These are phyloP conservation scores for Pedetes capensis DNA, from an alignment of 2,113 vertebrate species.

Conservation along the genomic window DNA sequence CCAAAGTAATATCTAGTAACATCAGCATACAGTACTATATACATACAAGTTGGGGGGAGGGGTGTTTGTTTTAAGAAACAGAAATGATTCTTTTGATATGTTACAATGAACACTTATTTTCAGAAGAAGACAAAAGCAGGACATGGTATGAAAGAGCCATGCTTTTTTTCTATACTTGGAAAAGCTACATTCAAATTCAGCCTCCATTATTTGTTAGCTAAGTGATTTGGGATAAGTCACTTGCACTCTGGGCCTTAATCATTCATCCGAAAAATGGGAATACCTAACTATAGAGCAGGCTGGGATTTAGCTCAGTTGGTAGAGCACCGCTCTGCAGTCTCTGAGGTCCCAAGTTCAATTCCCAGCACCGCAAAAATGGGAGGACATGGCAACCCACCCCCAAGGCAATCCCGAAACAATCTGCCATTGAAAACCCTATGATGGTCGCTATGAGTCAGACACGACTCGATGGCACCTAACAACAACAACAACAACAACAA, in stretches of 20 bases:
- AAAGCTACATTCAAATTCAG: neutral
- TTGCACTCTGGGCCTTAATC: neutral
- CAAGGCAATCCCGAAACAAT: too few relatives aligned
- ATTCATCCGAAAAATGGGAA: neutral
- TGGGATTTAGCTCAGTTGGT: too few relatives aligned
- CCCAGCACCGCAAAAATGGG: too few relatives aligned
- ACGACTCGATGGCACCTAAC: too few relatives aligned
- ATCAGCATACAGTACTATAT: neutral
- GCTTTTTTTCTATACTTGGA: neutral
- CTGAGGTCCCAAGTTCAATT: too few relatives aligned
- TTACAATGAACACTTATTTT: neutral
- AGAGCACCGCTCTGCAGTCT: too few relatives aligned
- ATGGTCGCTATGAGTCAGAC: too few relatives aligned
- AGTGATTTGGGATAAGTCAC: neutral
- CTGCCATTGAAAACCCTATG: too few relatives aligned
- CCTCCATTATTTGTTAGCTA: neutral
- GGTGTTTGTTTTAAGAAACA: neutral
- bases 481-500: too few relatives aligned
- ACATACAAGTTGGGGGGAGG: neutral
- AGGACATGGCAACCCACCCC: too few relatives aligned
- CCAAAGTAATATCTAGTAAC: neutral
- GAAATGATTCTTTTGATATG: neutral
- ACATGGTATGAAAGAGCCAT: neutral
- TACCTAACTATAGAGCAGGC: neutral
- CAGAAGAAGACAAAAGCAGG: neutral